These are phyloP conservation scores for Cyphomyrmex costatus DNA, from an alignment of 1,140 invertebrate genomes.

Conservation along the genomic window DNA sequence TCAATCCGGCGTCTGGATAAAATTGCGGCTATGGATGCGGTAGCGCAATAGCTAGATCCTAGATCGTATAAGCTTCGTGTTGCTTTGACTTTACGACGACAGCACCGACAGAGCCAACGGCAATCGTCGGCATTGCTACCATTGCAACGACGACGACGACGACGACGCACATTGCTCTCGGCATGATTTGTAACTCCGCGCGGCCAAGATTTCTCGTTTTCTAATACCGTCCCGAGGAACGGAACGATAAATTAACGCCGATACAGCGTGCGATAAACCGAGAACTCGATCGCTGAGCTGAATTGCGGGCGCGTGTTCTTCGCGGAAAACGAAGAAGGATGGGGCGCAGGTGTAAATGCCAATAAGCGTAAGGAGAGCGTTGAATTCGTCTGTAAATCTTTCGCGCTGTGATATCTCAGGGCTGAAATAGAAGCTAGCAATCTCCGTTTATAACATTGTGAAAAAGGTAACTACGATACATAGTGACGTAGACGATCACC, in stretches of 20 bases:
- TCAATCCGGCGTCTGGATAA: conserved; percentile 30
- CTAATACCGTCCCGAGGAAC: conserved; percentile 73
- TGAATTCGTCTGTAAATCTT: conserved; percentile 70
- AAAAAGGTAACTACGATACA: not conserved
- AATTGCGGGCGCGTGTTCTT: conserved; percentile 75
- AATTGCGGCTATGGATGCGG: not conserved
- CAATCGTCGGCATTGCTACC: conserved; percentile 37
- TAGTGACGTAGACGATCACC: not conserved
- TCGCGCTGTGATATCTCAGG: conserved; percentile 9
- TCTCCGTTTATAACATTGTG: not conserved
- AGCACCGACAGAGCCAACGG: conserved; percentile 1
- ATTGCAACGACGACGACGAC: conserved; percentile 27
- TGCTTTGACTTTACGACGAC: conserved; percentile 32
- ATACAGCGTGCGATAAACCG: conserved; percentile 79
- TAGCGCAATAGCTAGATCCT: conserved; percentile 34
- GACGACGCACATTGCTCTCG: conserved; percentile 59
- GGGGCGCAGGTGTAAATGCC: conserved; percentile 79
- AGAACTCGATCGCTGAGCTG: conserved; percentile 75
- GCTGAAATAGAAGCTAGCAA: not conserved
- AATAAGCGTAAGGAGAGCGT: conserved; percentile 65
- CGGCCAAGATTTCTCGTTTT: conserved; percentile 81
- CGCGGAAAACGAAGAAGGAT: conserved; percentile 80
- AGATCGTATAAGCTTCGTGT: conserved; percentile 9
- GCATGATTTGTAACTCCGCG: conserved; percentile 71
- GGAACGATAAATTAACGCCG: conserved; percentile 80